Percentiles rank a stretch among this genome's conserved stretches.
Conservation (phyloP, 2,113 vertebrate genomes). For the Dromas ardeola region DNA sequence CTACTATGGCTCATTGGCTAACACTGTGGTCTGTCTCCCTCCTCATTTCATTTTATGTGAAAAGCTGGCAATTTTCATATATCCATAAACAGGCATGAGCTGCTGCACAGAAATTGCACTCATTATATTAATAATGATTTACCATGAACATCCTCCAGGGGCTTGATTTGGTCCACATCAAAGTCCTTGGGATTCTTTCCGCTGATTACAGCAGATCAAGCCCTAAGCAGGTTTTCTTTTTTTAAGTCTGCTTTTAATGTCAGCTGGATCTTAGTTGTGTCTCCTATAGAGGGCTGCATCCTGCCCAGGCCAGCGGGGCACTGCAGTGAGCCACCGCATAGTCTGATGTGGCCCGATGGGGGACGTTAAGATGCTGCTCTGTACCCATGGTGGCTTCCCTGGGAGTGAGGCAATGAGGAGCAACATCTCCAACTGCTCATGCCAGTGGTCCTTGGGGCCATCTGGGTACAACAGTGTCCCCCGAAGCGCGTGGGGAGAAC, state of each 20-base stretch:
- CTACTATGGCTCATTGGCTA: conserved; percentile 44
- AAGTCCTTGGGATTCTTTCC: conserved; percentile 66
- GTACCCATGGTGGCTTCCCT: background rate
- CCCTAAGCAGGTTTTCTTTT: conserved; percentile 45
- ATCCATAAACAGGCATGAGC: conserved; percentile 52
- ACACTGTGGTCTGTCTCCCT: conserved; percentile 28
- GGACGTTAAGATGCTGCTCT: background rate
- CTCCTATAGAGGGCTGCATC: background rate
- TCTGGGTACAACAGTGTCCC: background rate
- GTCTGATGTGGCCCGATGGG: background rate
- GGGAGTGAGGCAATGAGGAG: background rate
- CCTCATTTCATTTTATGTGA: conserved; percentile 33
- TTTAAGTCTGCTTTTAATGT: background rate
- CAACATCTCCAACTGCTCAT: background rate
- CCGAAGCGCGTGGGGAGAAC: background rate
- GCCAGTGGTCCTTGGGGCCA: background rate
- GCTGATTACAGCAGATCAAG: conserved; percentile 62
- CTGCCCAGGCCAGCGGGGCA: background rate
- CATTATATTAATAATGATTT: conserved; percentile 72
- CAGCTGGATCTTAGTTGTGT: background rate
- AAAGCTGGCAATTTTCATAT: conserved; percentile 50
- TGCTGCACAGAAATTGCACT: conserved; percentile 56
- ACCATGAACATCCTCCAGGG: conserved; percentile 52
- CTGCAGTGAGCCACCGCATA: rapidly evolving
- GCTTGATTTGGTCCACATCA: conserved; percentile 69